phyloP scores from a whole-genome alignment of 2,888 invertebrate species.

The Lottia scabra region DNA sequence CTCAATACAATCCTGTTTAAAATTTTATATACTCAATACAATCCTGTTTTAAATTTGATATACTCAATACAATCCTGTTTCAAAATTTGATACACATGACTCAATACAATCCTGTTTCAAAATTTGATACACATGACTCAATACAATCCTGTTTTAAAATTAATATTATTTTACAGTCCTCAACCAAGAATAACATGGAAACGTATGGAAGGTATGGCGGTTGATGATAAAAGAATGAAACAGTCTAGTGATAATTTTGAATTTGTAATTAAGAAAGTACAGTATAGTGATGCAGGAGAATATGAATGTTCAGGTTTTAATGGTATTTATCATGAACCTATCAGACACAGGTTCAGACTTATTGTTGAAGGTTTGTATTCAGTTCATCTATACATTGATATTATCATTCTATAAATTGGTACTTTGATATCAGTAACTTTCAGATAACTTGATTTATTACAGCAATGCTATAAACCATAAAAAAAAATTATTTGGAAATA shows the following conservation, averaged over 20 bases:
- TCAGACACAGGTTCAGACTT: constrained; percentile 64
- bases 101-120: too few relatives aligned
- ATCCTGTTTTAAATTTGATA: too few relatives aligned
- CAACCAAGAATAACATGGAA: constrained; percentile 93
- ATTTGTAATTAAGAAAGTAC: constrained; percentile 71
- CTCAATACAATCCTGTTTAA: too few relatives aligned
- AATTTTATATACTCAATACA: too few relatives aligned
- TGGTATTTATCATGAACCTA: constrained; percentile 40
- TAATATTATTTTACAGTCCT: constrained; percentile 75
- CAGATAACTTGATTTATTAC: too few relatives aligned
- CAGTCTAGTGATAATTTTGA: constrained; percentile 92
- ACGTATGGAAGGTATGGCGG: constrained; percentile 81
- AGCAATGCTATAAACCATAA: too few relatives aligned
- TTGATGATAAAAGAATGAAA: constrained; percentile 62
- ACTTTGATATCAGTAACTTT: too few relatives aligned
- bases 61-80: too few relatives aligned
- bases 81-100: too few relatives aligned
- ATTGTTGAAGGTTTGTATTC: constrained; percentile 65
- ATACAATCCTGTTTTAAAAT: too few relatives aligned
- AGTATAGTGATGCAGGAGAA: constrained; percentile 83
- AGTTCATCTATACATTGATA: neutral
- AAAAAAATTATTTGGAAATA: too few relatives aligned
- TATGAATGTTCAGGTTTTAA: constrained; percentile 83
- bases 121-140: too few relatives aligned
- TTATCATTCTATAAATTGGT: neutral